Evolutionary conservation across 2,888 invertebrate species (phyloP).

Genomic region (Rhogogaster chlorosoma): DNA sequence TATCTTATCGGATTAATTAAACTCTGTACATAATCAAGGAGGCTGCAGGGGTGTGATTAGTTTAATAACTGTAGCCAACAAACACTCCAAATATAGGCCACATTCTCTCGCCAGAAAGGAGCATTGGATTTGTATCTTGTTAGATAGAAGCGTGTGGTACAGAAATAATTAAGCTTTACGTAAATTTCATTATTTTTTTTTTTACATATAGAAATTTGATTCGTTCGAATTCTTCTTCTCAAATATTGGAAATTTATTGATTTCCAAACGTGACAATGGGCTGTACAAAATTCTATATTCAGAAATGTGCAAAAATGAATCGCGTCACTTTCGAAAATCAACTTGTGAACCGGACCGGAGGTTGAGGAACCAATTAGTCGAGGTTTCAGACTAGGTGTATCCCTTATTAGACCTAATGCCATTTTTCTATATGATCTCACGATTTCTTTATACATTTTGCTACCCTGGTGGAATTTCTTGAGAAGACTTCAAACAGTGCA

Average conservation of each 20-base stretch:
- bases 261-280: not conserved
- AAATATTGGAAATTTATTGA: not conserved
- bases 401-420: not conserved
- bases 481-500: not conserved
- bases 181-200: not conserved
- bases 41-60: not conserved
- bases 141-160: not conserved
- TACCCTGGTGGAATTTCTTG: not conserved
- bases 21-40: not conserved
- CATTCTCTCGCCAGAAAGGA: not conserved
- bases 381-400: not conserved
- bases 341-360: not conserved
- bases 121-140: not conserved
- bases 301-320: not conserved
- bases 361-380: not conserved
- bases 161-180: not conserved
- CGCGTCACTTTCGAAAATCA: not conserved
- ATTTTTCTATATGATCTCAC: not conserved
- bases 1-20: slow-evolving; percentile 19
- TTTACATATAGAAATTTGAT: not conserved
- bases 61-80: not conserved
- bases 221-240: not conserved
- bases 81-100: not conserved
- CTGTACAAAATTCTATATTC: not conserved
- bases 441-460: not conserved